These are phyloP conservation scores for Crax fasciolata DNA, from an alignment of 2,797 vertebrate genomes.

Conservation along the genomic window DNA sequence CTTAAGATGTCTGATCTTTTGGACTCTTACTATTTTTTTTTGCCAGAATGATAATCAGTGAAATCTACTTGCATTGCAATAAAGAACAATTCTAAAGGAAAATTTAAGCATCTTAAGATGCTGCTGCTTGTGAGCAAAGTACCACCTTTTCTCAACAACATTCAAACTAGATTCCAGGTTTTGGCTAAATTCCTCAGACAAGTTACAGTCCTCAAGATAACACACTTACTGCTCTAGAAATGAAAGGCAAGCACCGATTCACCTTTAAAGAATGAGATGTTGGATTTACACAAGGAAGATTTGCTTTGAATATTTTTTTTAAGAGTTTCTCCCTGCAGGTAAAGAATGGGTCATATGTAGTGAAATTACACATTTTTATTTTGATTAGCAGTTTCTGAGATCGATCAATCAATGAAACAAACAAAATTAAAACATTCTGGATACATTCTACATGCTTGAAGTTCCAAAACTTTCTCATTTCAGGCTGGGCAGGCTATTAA, in stretches of 20 bases:
- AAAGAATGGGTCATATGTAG: slow-evolving; percentile 25
- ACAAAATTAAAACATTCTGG: neutral
- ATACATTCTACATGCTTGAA: neutral
- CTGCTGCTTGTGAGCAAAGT: neutral
- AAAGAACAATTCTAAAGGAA: neutral
- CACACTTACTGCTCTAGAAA: neutral
- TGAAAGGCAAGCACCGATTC: neutral
- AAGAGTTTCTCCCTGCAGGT: neutral
- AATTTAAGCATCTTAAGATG: slow-evolving; percentile 2
- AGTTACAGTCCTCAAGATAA: neutral
- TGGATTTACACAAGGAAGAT: neutral
- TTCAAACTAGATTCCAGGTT: neutral
- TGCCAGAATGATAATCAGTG: neutral
- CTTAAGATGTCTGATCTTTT: slow-evolving; percentile 3
- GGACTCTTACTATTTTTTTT: neutral
- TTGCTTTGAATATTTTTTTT: neutral
- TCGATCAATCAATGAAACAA: slow-evolving; percentile 5
- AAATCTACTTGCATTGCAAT: neutral
- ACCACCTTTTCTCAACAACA: neutral
- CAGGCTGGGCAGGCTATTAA: neutral
- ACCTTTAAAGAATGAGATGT: neutral
- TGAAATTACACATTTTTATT: slow-evolving; percentile 28
- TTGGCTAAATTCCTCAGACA: neutral
- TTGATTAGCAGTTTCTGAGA: slow-evolving; percentile 7
- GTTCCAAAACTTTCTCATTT: slow-evolving; percentile 30